Evolutionary conservation across 2,888 invertebrate genomes (phyloP), one percentile per base, ranked within the genome.

Genomic region (Drosophila melanosoma): DNA sequence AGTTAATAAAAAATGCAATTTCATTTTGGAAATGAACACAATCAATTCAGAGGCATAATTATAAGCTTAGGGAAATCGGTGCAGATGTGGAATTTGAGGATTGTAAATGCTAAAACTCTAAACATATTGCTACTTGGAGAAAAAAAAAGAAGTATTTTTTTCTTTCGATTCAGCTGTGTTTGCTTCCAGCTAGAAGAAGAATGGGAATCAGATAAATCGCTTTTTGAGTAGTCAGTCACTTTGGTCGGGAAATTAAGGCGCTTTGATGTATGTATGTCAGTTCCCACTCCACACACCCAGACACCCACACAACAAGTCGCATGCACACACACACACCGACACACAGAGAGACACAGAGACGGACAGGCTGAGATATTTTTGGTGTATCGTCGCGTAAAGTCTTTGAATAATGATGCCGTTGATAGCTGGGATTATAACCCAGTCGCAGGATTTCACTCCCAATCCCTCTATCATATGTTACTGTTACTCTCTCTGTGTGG

Each of bases 401-500:
- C 89, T 87, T 87, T 89, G 90, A 89, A 90, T 89, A 90, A 89
- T 89, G 89, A 90, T 88, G 82, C 81, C 78, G 90, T 87, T 89
- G 89, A 89, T 90, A 84, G 90, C 84, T 61, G 48, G 84, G 84
- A 85, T 89, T 87, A 89, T 77, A 70, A 67, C 51, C 73, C 58
- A 70, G 69, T 66, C 74, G 38, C 54, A 72, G n/a, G 23, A 7
- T 7, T 7, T 33, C 65, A 35, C 26, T 8, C 40, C 29, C 62
- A 33, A 61, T 40, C 49, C 17, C 38, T 52, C 35, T 51, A 3
- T 15, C 51, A 45, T 33, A 45, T 48, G 48, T 33, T 54, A 38
- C 45, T 45, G 29, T 29, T 29, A 29, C 29, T 5, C 29, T 29
- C 5, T 26, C 4, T 62, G 51, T 54, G 42, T 42, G 45, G 56